Conservation (phyloP, 1,140 invertebrate species). For the Ooceraea biroi region DNA sequence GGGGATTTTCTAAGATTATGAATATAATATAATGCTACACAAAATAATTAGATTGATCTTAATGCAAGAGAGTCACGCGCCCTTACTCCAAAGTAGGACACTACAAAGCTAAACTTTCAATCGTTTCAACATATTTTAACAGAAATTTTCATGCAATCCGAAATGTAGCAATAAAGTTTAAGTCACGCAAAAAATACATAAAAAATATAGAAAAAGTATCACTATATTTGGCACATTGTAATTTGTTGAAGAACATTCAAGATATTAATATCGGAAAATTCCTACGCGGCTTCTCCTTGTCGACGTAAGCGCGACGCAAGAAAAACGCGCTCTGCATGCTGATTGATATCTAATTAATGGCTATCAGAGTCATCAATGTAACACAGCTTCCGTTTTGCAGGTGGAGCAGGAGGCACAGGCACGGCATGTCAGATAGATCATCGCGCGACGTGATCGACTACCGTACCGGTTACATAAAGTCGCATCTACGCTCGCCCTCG, state of each 20-base stretch:
- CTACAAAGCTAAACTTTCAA: background rate
- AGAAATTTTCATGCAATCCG: background rate
- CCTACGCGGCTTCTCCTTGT: conserved; percentile 32
- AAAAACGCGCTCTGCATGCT: conserved; percentile 57
- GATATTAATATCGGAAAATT: conserved; percentile 34
- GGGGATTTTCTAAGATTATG: conserved; percentile 40
- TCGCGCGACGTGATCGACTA: conserved; percentile 91
- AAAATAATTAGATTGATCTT: background rate
- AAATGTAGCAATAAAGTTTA: background rate
- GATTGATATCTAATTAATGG: background rate
- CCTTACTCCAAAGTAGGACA: background rate
- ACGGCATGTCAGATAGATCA: conserved; percentile 88
- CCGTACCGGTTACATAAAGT: conserved; percentile 95
- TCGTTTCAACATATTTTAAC: background rate
- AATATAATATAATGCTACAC: background rate
- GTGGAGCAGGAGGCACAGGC: conserved; percentile 89
- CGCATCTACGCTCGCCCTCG: conserved; percentile 94
- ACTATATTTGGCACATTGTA: background rate
- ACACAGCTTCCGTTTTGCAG: conserved; percentile 82
- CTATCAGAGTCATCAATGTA: background rate
- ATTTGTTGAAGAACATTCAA: background rate
- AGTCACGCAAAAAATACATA: background rate
- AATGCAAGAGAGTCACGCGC: background rate
- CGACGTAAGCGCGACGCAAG: background rate
- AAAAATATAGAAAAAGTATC: background rate